These are phyloP conservation scores for Diadegma fenestrale DNA, from an alignment of 2,888 invertebrate genomes.

Conservation along the genomic window DNA sequence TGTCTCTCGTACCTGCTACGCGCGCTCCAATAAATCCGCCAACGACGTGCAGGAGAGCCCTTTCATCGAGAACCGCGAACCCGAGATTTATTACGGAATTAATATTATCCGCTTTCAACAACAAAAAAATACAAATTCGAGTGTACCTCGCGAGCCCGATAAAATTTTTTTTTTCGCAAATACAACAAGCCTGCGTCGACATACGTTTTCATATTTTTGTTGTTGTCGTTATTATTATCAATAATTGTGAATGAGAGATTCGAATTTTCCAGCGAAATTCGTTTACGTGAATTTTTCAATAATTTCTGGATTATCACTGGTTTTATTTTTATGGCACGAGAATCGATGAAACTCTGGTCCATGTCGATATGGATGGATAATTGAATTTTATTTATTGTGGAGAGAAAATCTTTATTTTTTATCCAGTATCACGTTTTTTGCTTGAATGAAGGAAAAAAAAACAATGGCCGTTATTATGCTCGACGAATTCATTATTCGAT, in stretches of 20 bases:
- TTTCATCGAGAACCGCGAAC: constrained; percentile 61
- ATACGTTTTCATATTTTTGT: background rate
- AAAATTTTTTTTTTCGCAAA: background rate
- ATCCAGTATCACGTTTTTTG: background rate
- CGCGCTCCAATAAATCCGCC: constrained; percentile 77
- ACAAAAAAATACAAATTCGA: constrained; percentile 59
- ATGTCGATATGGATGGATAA: background rate
- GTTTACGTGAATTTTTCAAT: background rate
- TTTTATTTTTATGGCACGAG: too few species aligned
- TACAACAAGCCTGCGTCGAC: background rate
- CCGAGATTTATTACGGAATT: constrained; percentile 77
- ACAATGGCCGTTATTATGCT: constrained; percentile 1
- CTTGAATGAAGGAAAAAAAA: background rate
- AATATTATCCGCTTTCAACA: constrained; percentile 74
- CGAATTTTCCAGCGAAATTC: background rate
- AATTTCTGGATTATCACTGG: background rate
- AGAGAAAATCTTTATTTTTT: background rate
- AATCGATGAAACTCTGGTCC: background rate
- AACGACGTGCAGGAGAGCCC: constrained; percentile 43
- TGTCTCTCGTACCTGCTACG: constrained; percentile 75
- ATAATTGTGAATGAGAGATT: background rate
- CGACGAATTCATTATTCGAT: constrained; percentile 51
- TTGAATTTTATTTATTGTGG: background rate
- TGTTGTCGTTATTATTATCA: background rate
- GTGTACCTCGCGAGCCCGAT: background rate